Base-by-base conservation (phyloP, 2,888 invertebrate species). In the Heliothis peltigera region DNA sequence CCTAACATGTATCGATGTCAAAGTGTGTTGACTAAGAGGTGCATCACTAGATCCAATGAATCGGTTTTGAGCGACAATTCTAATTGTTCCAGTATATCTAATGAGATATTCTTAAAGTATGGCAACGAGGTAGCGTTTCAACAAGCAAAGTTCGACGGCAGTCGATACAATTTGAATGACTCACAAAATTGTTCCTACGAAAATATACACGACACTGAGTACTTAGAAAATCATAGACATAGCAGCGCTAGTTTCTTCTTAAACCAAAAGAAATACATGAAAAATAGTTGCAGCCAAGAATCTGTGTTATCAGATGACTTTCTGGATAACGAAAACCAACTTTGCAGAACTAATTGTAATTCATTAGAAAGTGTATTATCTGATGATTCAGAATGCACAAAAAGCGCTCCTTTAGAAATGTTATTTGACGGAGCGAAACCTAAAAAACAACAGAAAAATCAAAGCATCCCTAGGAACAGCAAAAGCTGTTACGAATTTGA, bases 191-290 rank as follows among this genome's bases (percentile, higher is more conserved):
- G 94, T 70, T 95, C 95, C 0, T 92, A 84, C 62, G 95, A 95
- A 79, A 95, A 95, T 60, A 80, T 95, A 0, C 85, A 95, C 48
- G 95, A 94, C 58, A 89, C 87, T 1, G 83, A 88, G 7, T 94
- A 94, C 82, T 86, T 96, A 47, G 96, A 96, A 60, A 95, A 95
- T 1, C 96, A 96, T 53, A 91, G 96, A 35, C 96, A 96, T 54
- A 97, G 97, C 46, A 97, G 97, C 81, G 98, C 98, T 5, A 98
- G 98, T 81, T 98, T 98, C 91, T 98, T 98, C 80, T 87, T 98
- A 22, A 97, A 97, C 61, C 97, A 96, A 61, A 96, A 96, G 74
- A 96, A 95, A 64, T 95, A 95, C 70, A 95, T 95, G 91, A 96
- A 96, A 67, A 93, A 93, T 2, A 96, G 96, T 72, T 95, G 96